Evolutionary conservation across 2,888 invertebrate species (phyloP).

Genomic region (Melinaea marsaeus): DNA sequence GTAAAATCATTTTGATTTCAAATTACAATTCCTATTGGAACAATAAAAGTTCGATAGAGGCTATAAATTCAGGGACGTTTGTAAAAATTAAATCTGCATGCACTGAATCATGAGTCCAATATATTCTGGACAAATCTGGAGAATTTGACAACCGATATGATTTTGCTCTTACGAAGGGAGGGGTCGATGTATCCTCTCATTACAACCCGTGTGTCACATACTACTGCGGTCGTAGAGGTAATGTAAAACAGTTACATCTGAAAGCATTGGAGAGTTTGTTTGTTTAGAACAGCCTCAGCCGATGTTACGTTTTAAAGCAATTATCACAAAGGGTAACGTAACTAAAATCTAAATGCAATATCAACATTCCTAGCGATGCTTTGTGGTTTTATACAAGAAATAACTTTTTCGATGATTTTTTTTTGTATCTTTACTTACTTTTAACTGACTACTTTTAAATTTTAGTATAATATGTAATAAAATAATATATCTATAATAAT

Average conservation of each 20-base stretch:
- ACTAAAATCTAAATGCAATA: no score
- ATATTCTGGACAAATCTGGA: constrained; percentile 52
- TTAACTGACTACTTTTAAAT: no score
- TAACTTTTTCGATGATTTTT: no score
- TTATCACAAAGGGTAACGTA: not conserved
- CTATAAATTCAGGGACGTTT: constrained; percentile 56
- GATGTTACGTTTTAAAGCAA: constrained; percentile 22
- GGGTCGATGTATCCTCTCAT: constrained; percentile 29
- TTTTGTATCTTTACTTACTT: no score
- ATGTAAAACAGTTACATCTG: constrained; percentile 27
- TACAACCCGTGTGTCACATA: constrained; percentile 25
- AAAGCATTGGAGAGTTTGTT: constrained; percentile 28
- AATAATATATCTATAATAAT: no score
- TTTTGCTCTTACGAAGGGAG: constrained; percentile 65
- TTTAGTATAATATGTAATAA: no score
- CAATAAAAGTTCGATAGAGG: constrained; percentile 56
- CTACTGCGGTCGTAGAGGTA: constrained; percentile 14
- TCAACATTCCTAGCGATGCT: no score
- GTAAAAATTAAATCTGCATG: constrained; percentile 69
- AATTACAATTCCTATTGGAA: constrained; percentile 32
- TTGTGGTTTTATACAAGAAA: no score
- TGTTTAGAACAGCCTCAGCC: constrained; percentile 20
- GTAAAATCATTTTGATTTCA: constrained; percentile 24
- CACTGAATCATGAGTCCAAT: constrained; percentile 58
- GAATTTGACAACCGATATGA: constrained; percentile 74